These are phyloP conservation scores for Tupiocoris notatus DNA, from an alignment of 2,888 invertebrate genomes.

Conservation along the genomic window DNA sequence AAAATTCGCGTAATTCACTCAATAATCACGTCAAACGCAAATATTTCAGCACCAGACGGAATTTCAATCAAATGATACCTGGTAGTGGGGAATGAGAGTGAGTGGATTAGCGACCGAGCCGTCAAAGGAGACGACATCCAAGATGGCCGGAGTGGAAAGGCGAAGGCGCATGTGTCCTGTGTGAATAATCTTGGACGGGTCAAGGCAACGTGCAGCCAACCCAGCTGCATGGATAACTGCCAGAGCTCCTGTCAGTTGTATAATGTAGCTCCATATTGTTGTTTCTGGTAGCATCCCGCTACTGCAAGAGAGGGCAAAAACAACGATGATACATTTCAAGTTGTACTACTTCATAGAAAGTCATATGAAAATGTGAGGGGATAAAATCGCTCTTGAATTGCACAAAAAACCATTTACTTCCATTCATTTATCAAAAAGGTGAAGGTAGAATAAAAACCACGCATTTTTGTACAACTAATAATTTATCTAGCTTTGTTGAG, in stretches of 20 bases:
- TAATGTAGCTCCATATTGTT: slow-evolving; percentile 91
- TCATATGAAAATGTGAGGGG: too few species aligned
- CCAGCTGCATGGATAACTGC: slow-evolving; percentile 82
- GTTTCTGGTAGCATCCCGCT: slow-evolving; percentile 79
- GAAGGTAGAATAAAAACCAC: too few species aligned
- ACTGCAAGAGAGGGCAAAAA: too few species aligned
- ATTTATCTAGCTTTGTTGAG: too few species aligned
- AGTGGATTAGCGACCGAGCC: slow-evolving; percentile 66
- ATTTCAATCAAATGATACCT: slow-evolving; percentile 53
- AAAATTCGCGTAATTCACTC: too few species aligned
- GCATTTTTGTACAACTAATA: too few species aligned
- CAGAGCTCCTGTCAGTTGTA: slow-evolving; percentile 88
- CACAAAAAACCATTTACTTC: too few species aligned
- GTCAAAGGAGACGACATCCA: slow-evolving; percentile 77
- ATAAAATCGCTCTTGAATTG: too few species aligned
- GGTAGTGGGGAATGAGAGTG: slow-evolving; percentile 69
- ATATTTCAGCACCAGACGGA: background rate
- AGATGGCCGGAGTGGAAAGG: slow-evolving; percentile 75
- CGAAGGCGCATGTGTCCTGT: slow-evolving; percentile 73
- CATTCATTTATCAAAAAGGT: too few species aligned
- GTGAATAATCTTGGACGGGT: slow-evolving; percentile 87
- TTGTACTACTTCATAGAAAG: too few species aligned
- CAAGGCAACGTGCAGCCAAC: slow-evolving; percentile 77
- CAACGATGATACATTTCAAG: too few species aligned
- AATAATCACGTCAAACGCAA: too few species aligned